Base-by-base conservation (phyloP, 2,113 vertebrate genomes). In the Erinaceus europaeus region DNA sequence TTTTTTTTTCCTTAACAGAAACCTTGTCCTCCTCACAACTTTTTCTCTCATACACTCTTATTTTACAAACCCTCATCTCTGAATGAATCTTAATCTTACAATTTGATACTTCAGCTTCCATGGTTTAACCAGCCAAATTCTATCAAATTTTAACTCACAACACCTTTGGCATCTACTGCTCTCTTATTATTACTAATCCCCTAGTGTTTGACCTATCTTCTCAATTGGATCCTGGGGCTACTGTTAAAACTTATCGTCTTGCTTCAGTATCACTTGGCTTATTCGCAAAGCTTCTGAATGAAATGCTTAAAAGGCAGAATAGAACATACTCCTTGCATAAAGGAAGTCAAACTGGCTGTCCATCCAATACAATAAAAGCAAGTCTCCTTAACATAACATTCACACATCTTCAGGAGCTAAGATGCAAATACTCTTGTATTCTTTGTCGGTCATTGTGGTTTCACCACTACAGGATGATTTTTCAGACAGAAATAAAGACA, bases 381-480 rank as follows among this genome's bases (percentile, higher is more conserved):
- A 83, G 75, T 4, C 17, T 34, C 20, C 44, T 86, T 29, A 79
- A 10, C 46, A 78, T 36, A 83, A 91, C 32, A 88, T 59, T 59
- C 21, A 83, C 64, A 78, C 18, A n/a, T 61, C 44, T 86, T 71
- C 78, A 32, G 50, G 50, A 69, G 55, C 42, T 83, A 65, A 79
- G 86, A 48, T 36, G 38, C 86, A 65, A 78, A 52, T 25, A 84
- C n/a, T n/a, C n/a, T n/a, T n/a, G n/a, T n/a, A n/a, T n/a, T n/a
- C n/a, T n/a, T n/a, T n/a, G n/a, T n/a, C n/a, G n/a, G n/a, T n/a
- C n/a, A n/a, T n/a, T n/a, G n/a, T n/a, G n/a, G n/a, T n/a, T n/a
- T n/a, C n/a, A n/a, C n/a, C n/a, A n/a, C n/a, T n/a, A n/a, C n/a
- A n/a, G n/a, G n/a, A n/a, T n/a, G n/a, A n/a, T n/a, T n/a, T n/a